phyloP scores from a whole-genome alignment of 2,888 invertebrate genomes.

The Ommatoiulus sabulosus region DNA sequence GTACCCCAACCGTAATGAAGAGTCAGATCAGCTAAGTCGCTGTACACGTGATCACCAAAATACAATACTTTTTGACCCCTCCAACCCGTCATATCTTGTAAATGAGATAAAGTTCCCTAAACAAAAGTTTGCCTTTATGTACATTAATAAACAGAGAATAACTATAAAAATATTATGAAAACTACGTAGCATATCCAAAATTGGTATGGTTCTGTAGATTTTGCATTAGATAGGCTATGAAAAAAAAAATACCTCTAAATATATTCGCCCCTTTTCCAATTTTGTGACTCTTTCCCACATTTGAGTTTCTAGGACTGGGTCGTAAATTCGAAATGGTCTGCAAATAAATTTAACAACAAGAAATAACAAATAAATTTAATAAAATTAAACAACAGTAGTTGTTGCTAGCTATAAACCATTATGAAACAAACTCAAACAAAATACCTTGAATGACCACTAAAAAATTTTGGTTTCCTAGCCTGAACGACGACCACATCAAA shows the following conservation, averaged over 20 bases:
- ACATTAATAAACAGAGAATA: too few species aligned
- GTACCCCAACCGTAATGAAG: constrained; percentile 97
- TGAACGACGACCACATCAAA: constrained; percentile 96
- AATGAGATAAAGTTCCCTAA: constrained; percentile 90
- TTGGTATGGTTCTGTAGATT: too few species aligned
- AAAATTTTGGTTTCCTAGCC: constrained; percentile 96
- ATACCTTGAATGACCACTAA: constrained; percentile 83
- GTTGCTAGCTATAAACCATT: background rate
- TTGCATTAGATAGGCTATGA: too few species aligned
- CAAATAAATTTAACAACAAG: constrained; percentile 51
- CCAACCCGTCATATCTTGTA: constrained; percentile 95
- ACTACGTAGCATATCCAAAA: too few species aligned
- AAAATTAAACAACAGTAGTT: background rate
- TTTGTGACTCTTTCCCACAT: constrained; percentile 92
- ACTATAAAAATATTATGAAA: too few species aligned
- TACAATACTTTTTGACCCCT: constrained; percentile 90
- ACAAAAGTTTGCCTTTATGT: background rate
- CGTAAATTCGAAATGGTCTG: constrained; percentile 88
- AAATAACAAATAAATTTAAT: too few species aligned
- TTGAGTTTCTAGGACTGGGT: constrained; percentile 82
- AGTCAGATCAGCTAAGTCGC: constrained; percentile 95
- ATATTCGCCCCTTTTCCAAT: constrained; percentile 88
- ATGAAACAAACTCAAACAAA: background rate
- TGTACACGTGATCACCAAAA: constrained; percentile 98
- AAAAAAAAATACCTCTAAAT: constrained; percentile 80